These are phyloP conservation scores for Oscheius sp. DNA, from an alignment of 2,888 invertebrate species.

Conservation along the genomic window DNA sequence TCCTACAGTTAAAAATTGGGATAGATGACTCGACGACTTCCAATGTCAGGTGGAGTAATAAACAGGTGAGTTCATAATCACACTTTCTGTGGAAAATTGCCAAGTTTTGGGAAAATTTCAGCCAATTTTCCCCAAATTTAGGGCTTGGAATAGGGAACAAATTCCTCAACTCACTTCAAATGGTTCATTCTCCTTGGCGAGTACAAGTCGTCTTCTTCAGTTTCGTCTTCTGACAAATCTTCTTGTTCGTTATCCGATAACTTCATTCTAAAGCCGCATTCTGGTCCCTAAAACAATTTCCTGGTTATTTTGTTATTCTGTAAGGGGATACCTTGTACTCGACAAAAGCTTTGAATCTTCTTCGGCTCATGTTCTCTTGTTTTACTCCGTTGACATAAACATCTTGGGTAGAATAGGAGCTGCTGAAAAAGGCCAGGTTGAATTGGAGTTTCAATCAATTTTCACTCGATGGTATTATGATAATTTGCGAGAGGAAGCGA, in stretches of 20 bases:
- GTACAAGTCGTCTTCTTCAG: conserved; percentile 65
- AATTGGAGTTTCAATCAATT: background rate
- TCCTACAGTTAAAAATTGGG: background rate
- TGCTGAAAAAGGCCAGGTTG: conserved; percentile 55
- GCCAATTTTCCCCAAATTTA: too few relatives aligned
- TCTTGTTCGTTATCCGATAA: conserved; percentile 66
- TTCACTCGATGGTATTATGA: conserved; percentile 15
- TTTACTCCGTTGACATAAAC: conserved; percentile 70
- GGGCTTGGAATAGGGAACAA: background rate
- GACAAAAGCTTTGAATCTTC: conserved; percentile 69
- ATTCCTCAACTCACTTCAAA: background rate
- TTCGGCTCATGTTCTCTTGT: conserved; percentile 58
- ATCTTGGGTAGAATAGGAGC: conserved; percentile 67
- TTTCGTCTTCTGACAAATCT: conserved; percentile 70
- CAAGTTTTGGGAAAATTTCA: too few relatives aligned
- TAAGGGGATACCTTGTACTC: conserved; percentile 56
- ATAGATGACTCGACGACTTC: too few relatives aligned
- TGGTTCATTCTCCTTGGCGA: background rate
- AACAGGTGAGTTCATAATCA: too few relatives aligned
- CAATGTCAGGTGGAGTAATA: too few relatives aligned
- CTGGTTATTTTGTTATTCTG: background rate
- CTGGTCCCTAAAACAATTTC: conserved; percentile 51
- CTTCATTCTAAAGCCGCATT: conserved; percentile 70
- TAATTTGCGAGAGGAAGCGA: conserved; percentile 1
- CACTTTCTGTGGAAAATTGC: too few relatives aligned